Evolutionary conservation across 1,140 invertebrate genomes (phyloP).

Genomic region (Belonocnema kinseyi): DNA sequence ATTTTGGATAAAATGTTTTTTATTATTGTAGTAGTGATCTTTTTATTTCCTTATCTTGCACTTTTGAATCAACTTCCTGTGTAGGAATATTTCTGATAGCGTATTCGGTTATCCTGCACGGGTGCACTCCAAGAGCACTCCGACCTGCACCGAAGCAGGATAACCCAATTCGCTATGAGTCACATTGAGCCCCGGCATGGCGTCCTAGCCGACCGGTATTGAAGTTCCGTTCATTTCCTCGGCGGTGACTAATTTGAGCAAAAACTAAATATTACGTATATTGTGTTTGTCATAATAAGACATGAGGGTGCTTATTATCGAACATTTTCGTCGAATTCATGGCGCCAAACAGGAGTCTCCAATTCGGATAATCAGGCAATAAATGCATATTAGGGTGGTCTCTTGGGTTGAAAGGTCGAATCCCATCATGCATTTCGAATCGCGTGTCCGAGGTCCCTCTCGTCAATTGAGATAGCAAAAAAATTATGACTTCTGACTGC

Average conservation of each 20-base stretch:
- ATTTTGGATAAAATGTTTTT: no score
- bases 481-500: background rate
- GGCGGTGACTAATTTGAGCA: background rate
- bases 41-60: no score
- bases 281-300: background rate
- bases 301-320: constrained; percentile 14
- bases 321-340: background rate
- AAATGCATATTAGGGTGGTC: background rate
- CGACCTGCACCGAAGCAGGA: no score
- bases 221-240: background rate
- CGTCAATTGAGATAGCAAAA: background rate
- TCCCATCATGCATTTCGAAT: background rate
- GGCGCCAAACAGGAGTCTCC: background rate
- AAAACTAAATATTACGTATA: background rate
- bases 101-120: no score
- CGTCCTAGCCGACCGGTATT: background rate
- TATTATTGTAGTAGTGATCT: no score
- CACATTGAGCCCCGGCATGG: no score
- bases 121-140: no score
- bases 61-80: no score
- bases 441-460: background rate
- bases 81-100: no score
- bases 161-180: no score
- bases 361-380: constrained; percentile 5
- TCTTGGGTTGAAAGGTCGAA: background rate